Percentiles rank a stretch among this genome's conserved stretches.
Evolutionary conservation across 2,797 vertebrate species (phyloP).

Genomic region (Mus minutoides): DNA sequence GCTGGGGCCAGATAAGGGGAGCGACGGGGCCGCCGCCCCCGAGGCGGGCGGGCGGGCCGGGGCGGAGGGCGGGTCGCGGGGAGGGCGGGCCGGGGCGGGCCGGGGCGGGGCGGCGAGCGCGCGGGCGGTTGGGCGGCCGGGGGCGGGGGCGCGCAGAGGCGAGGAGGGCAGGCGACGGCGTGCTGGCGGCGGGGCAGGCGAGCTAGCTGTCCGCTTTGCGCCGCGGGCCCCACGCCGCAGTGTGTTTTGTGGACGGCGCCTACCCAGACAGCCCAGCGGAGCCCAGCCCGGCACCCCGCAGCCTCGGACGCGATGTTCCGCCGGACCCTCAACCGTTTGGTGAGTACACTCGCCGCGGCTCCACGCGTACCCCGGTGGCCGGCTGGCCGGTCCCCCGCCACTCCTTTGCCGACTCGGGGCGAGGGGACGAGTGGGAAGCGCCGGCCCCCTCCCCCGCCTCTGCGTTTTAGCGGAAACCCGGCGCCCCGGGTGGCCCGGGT

Average conservation of each 20-base stretch:
- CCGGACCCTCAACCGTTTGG: slow-evolving; percentile 79
- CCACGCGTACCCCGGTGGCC: neutral
- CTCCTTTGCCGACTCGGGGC: neutral
- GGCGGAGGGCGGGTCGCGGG: neutral
- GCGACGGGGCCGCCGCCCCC: slow-evolving; percentile 18
- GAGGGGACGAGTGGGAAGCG: neutral
- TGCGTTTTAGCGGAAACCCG: neutral
- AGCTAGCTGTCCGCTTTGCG: slow-evolving; percentile 33
- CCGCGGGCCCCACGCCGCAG: slow-evolving; percentile 74
- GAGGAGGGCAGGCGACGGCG: slow-evolving; percentile 16
- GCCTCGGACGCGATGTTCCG: slow-evolving; percentile 80
- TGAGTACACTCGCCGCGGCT: slow-evolving; percentile 73
- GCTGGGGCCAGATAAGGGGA: slow-evolving; percentile 38
- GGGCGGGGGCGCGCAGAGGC: neutral
- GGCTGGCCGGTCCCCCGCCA: neutral
- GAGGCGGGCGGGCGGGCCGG: neutral
- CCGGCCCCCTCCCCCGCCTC: neutral
- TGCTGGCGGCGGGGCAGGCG: slow-evolving; percentile 5
- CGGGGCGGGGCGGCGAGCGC: neutral
- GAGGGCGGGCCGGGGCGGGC: neutral
- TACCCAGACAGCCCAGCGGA: slow-evolving; percentile 38
- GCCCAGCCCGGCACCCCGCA: slow-evolving; percentile 48
- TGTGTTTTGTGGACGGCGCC: slow-evolving; percentile 76
- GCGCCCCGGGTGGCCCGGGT: neutral
- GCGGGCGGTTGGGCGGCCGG: neutral